Evolutionary conservation across 2,797 vertebrate genomes (phyloP).

Genomic region (Hafferia zeledoni): DNA sequence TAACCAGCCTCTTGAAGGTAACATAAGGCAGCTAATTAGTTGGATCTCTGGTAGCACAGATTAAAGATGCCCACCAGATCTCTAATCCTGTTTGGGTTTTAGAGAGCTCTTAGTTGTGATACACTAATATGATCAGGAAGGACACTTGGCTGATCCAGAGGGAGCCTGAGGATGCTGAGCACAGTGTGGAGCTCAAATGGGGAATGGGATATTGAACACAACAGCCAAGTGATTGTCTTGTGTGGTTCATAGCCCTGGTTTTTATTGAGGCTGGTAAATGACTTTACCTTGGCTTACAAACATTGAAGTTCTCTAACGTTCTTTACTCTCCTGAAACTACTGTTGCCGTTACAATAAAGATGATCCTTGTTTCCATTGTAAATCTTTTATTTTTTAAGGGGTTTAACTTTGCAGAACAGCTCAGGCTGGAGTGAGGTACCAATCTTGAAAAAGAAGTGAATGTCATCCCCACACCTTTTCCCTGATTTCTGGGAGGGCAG

Average conservation of each 20-base stretch:
- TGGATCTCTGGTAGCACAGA: not conserved
- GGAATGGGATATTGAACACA: not conserved
- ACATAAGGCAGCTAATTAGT: slow-evolving; percentile 59
- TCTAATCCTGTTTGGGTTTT: not conserved
- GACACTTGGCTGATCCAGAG: not conserved
- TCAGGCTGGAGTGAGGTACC: slow-evolving; percentile 13
- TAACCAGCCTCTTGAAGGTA: slow-evolving; percentile 48
- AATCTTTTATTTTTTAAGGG: slow-evolving; percentile 35
- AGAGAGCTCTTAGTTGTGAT: not conserved
- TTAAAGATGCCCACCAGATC: not conserved
- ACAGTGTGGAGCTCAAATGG: slow-evolving; percentile 43
- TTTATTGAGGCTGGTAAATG: slow-evolving; percentile 53
- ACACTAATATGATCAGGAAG: slow-evolving; percentile 12
- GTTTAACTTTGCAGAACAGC: slow-evolving; percentile 46
- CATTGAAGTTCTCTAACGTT: slow-evolving; percentile 31
- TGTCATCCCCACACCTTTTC: not conserved
- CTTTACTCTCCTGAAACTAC: slow-evolving; percentile 60
- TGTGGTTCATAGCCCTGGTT: slow-evolving; percentile 19
- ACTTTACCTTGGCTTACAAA: slow-evolving; percentile 47
- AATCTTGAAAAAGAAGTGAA: not conserved
- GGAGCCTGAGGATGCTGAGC: slow-evolving; percentile 33
- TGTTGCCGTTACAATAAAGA: slow-evolving; percentile 56
- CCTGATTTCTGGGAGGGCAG: not conserved
- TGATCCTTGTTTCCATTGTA: slow-evolving; percentile 65
- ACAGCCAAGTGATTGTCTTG: slow-evolving; percentile 22